These are phyloP conservation scores for Argyra leucocephala DNA, from an alignment of 2,888 invertebrate genomes.

Conservation along the genomic window DNA sequence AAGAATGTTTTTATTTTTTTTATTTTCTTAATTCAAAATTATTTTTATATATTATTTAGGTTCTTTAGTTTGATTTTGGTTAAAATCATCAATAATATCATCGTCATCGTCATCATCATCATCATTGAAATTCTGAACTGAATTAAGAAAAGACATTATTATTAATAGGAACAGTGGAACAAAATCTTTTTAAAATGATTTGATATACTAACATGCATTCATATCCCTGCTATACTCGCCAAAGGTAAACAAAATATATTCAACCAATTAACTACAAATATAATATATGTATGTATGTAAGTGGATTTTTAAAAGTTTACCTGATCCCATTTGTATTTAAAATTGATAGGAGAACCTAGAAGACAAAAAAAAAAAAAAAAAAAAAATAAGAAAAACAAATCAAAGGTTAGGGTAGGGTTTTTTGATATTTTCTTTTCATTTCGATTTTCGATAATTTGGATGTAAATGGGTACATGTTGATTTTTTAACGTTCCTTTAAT, in stretches of 20 bases:
- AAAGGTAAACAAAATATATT: background rate
- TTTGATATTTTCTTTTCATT: background rate
- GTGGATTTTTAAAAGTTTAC: too few species aligned
- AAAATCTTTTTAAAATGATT: background rate
- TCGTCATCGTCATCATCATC: background rate
- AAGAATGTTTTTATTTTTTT: too few species aligned
- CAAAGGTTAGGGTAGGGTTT: too few species aligned
- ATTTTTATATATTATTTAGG: background rate
- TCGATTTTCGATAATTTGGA: background rate
- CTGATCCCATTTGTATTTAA: too few species aligned
- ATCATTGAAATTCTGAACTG: background rate
- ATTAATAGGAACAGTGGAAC: constrained; percentile 1
- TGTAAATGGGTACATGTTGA: background rate
- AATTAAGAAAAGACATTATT: background rate
- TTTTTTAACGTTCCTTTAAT: background rate
- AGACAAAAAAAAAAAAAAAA: background rate
- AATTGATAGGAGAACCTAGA: too few species aligned
- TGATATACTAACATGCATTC: background rate
- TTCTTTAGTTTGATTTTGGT: too few species aligned
- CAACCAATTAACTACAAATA: background rate
- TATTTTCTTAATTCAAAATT: too few species aligned
- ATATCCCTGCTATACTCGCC: too few species aligned
- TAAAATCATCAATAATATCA: too few species aligned
- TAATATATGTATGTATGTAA: background rate
- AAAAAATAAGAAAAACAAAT: too few species aligned